Percentiles rank a stretch among this genome's conserved stretches.
Evolutionary conservation across 2,888 invertebrate species (phyloP).

Genomic region (Caenorhabditis sulstoni): DNA sequence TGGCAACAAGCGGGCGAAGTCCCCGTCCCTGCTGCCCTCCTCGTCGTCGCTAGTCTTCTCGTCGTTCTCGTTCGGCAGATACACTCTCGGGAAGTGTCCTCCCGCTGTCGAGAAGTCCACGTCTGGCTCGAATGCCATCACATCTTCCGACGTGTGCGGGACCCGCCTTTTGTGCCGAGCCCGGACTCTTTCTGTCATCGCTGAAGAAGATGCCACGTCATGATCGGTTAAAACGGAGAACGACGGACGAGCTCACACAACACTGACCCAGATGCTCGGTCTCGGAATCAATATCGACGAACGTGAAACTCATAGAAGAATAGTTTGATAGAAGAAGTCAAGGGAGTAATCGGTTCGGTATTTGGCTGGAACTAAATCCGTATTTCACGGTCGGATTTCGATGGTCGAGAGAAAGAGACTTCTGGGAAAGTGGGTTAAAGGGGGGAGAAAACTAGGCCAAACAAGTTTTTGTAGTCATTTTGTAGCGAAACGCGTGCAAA

Average conservation of each 20-base stretch:
- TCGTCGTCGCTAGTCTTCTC: slow-evolving; percentile 57
- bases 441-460: slow-evolving; percentile 6
- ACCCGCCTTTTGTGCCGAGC: slow-evolving; percentile 60
- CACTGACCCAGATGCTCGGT: slow-evolving; percentile 49
- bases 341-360: slow-evolving; percentile 3
- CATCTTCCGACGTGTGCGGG: slow-evolving; percentile 75
- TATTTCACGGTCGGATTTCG: neutral
- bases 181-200: slow-evolving; percentile 66
- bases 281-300: slow-evolving; percentile 62
- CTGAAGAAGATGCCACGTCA: slow-evolving; percentile 42
- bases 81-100: slow-evolving; percentile 65
- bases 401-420: slow-evolving; percentile 10
- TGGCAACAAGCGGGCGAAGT: slow-evolving; percentile 46
- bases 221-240: slow-evolving; percentile 1
- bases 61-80: slow-evolving; percentile 31
- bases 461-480: slow-evolving; percentile 15
- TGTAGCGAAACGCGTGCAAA: slow-evolving; percentile 7
- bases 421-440: slow-evolving; percentile 20
- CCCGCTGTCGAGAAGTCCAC: slow-evolving; percentile 72
- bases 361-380: slow-evolving; percentile 12
- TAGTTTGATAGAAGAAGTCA: slow-evolving; percentile 9
- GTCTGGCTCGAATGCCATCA: slow-evolving; percentile 78
- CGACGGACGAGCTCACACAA: slow-evolving; percentile 12
- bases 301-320: slow-evolving; percentile 44
- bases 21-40: slow-evolving; percentile 31